These are phyloP conservation scores for Siderastrea radians DNA, from an alignment of 92 coral and sea anemone species.

Conservation along the genomic window DNA sequence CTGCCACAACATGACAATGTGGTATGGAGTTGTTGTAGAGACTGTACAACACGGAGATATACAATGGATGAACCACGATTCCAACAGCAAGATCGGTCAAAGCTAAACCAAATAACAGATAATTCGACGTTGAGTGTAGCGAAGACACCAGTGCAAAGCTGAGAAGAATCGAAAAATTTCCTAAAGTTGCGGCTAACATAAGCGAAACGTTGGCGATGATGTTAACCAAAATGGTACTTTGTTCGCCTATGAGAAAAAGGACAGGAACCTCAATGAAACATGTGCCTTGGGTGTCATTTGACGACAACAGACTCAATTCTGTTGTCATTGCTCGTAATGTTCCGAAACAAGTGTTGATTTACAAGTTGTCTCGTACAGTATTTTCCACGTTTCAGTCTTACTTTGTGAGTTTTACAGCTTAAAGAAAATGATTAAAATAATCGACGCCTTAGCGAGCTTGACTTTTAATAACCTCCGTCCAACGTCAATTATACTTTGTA, in stretches of 20 bases:
- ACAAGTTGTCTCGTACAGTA: too few species aligned
- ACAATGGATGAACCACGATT: constrained; percentile 30
- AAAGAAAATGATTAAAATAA: too few species aligned
- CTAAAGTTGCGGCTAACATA: constrained; percentile 8
- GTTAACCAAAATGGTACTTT: neutral
- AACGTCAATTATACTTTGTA: too few species aligned
- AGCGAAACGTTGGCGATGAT: constrained; percentile 1
- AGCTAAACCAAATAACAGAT: constrained; percentile 22
- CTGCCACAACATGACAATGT: neutral
- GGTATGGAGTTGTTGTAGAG: constrained; percentile 18
- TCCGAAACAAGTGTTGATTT: too few species aligned
- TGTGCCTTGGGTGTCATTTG: neutral
- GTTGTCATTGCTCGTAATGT: too few species aligned
- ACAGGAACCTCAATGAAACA: constrained; percentile 20
- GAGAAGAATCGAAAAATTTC: constrained; percentile 27
- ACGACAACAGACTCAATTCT: too few species aligned
- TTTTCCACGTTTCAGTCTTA: too few species aligned
- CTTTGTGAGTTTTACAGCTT: too few species aligned
- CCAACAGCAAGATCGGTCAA: constrained; percentile 38
- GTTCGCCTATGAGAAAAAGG: neutral
- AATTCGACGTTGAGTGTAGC: constrained; percentile 17
- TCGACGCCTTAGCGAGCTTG: too few species aligned
- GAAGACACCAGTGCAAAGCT: constrained; percentile 14
- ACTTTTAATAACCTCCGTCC: too few species aligned
- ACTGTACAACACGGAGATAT: neutral